These are phyloP conservation scores for Pseudomyrmex concolor DNA, from an alignment of 1,140 invertebrate genomes.

Conservation along the genomic window DNA sequence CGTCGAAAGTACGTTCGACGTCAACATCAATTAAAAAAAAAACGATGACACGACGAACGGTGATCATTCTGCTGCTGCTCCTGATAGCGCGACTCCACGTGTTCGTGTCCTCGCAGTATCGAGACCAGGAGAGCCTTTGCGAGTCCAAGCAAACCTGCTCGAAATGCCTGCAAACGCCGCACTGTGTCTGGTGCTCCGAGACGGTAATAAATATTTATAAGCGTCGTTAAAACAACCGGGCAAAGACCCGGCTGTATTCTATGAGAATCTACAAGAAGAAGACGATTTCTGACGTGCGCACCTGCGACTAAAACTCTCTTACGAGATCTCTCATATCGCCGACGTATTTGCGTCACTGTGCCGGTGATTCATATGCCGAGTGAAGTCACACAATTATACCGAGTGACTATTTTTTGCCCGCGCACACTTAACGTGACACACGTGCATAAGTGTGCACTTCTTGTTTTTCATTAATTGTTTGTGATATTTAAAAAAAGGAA, in stretches of 20 bases:
- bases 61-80: conserved; percentile 2
- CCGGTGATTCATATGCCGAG: conserved; percentile 27
- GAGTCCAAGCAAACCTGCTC: conserved; percentile 72
- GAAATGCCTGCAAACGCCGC: conserved; percentile 72
- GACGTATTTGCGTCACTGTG: background rate
- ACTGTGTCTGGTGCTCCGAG: conserved; percentile 77
- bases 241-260: background rate
- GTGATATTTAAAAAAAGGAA: background rate
- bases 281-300: background rate
- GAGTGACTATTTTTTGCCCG: background rate
- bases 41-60: conserved; percentile 30
- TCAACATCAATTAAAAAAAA: background rate
- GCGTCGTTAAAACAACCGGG: conserved; percentile 4
- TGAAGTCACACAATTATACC: conserved; percentile 4
- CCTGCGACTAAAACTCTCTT: background rate
- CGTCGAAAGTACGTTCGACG: conserved; percentile 29
- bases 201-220: conserved; percentile 66
- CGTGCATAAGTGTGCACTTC: too few species aligned
- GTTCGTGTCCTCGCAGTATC: conserved; percentile 28
- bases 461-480: too few species aligned
- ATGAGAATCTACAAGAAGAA: background rate
- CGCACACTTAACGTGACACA: background rate
- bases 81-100: conserved; percentile 1
- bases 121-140: conserved; percentile 72
- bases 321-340: background rate